Base-by-base conservation (phyloP, 2,113 vertebrate genomes). In the Tyrannus savana region DNA sequence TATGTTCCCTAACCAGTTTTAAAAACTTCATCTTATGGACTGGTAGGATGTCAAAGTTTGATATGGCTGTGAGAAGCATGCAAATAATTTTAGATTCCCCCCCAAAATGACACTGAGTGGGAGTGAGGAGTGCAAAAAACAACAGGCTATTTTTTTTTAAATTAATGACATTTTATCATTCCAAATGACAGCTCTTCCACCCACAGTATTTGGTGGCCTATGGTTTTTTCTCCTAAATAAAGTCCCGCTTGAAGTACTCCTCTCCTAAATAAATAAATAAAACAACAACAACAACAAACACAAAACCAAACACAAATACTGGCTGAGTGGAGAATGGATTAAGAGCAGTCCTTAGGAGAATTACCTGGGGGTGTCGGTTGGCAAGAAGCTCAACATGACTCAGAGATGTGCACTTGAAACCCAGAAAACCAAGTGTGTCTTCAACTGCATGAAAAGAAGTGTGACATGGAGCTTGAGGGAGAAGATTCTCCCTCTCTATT, bases 131-230 rank as follows among this genome's bases (percentile, higher is more conserved):
- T 47, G 33, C 76, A 58, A 46, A 72, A 79, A 94, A 47, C 53
- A 78, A 35, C 19, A 37, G 12, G 18, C 19, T 82, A 23, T 1
- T 82, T 90, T 12, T 11, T 41, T 91, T 73, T 19, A 82, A 91
- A 85, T 90, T 82, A 95, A 85, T 85, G 56, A 14, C 14, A 53
- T 83, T 96, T 76, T 80, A 60, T 92, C 69, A 60, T 55, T 72
- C 37, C 28, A 95, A 96, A 95, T 78, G 56, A 93, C 88, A 94
- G n/a, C 37, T 41, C 15, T 84, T 83, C 53, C 7, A 1, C 71
- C 58, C 58, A 83, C 35, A 31, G 8, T 71, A 72, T 90, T 93
- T 87, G n/a, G 22, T 90, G 41, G 49, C n/a, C 66, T 69, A 41
- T 85, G 84, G 3, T 4, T 82, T 95, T 89, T 89, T 90, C 31